phyloP scores from a whole-genome alignment of 2,888 invertebrate genomes.

The Nasonovia ribisnigri region DNA sequence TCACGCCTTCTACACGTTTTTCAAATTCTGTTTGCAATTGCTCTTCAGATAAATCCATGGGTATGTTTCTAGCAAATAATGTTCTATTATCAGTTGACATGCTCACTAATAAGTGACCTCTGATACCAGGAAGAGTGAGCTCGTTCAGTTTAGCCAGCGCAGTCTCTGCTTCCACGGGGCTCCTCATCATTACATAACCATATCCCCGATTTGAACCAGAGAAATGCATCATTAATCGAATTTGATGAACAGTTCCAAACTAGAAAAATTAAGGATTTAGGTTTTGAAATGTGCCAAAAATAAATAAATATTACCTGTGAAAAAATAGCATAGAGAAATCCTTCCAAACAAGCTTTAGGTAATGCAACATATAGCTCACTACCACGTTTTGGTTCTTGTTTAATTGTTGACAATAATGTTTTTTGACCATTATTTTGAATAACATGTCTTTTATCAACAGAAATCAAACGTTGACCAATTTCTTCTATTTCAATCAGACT shows the following conservation, averaged over 20 bases:
- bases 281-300: background rate
- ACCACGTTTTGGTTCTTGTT: slow-evolving; percentile 60
- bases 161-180: slow-evolving; percentile 52
- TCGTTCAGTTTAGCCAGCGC: slow-evolving; percentile 34
- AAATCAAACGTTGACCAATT: slow-evolving; percentile 54
- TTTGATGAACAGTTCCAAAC: slow-evolving; percentile 61
- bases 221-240: slow-evolving; percentile 59
- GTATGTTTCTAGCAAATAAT: slow-evolving; percentile 57
- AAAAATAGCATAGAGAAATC: slow-evolving; percentile 54
- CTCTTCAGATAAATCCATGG: slow-evolving; percentile 56
- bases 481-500: slow-evolving; percentile 49
- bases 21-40: slow-evolving; percentile 51
- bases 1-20: slow-evolving; percentile 57
- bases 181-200: slow-evolving; percentile 61
- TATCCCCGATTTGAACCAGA: slow-evolving; percentile 61
- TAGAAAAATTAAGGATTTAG: background rate
- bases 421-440: slow-evolving; percentile 63
- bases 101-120: slow-evolving; percentile 37
- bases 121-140: slow-evolving; percentile 17
- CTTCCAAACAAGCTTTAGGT: slow-evolving; percentile 59
- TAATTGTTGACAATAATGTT: slow-evolving; percentile 36
- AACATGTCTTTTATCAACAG: slow-evolving; percentile 53
- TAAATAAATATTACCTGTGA: slow-evolving; percentile 39
- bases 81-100: slow-evolving; percentile 62
- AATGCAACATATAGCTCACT: slow-evolving; percentile 60